Conservation (phyloP, 2,113 vertebrate genomes). For the Condylura cristata region DNA sequence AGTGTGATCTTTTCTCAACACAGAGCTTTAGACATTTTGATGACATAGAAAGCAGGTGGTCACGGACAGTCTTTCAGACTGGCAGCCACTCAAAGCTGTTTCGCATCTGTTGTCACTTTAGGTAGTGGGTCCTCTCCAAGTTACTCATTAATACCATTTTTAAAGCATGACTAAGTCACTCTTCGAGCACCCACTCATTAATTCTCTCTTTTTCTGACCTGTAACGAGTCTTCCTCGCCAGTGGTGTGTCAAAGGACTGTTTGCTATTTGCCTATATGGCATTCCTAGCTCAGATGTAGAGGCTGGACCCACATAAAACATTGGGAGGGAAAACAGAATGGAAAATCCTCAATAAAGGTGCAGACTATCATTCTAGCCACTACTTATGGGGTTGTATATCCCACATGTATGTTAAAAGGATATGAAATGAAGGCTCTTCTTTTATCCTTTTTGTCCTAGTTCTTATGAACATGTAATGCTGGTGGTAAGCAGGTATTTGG, state of each 20-base stretch:
- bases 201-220: constrained; percentile 21
- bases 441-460: background rate
- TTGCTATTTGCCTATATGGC: background rate
- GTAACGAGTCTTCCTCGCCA: background rate
- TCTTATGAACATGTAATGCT: background rate
- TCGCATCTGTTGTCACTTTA: constrained; percentile 19
- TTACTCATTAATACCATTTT: background rate
- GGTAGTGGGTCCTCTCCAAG: background rate
- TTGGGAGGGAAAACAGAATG: background rate
- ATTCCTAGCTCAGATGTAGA: background rate
- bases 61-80: background rate
- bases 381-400: background rate
- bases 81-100: background rate
- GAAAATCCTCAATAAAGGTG: background rate
- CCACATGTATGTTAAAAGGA: background rate
- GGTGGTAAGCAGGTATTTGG: no score
- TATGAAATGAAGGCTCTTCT: background rate
- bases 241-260: background rate
- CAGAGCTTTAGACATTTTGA: background rate
- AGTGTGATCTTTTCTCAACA: background rate
- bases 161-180: constrained; percentile 31
- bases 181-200: background rate
- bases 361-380: background rate
- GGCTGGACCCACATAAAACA: background rate
- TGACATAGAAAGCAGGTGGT: constrained; percentile 41